Conservation (phyloP, 2,888 invertebrate species). For the Incurvaria masculella region DNA sequence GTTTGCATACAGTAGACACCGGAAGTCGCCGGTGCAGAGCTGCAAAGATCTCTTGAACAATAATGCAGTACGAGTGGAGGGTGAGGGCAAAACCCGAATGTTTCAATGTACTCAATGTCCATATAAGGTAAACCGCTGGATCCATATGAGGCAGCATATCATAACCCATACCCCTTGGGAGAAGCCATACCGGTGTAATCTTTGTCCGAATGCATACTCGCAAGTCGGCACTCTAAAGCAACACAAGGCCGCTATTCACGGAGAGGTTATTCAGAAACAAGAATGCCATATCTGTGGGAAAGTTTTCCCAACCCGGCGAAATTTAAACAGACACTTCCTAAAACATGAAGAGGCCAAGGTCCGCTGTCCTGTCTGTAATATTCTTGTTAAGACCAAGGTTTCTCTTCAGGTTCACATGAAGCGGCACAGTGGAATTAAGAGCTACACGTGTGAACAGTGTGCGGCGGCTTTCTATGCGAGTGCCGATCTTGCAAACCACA, state of each 20-base stretch:
- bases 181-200: conserved; percentile 28
- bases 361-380: conserved; percentile 28
- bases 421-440: not conserved
- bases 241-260: conserved; percentile 31
- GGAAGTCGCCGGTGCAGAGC: conserved; percentile 18
- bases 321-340: conserved; percentile 29
- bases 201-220: conserved; percentile 28
- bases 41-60: conserved; percentile 20
- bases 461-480: conserved; percentile 1
- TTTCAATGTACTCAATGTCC: conserved; percentile 30
- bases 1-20: conserved; percentile 25
- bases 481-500: conserved; percentile 3
- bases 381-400: conserved; percentile 19
- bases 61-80: conserved; percentile 23
- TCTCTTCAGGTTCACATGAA: not conserved
- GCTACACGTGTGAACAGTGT: conserved; percentile 1
- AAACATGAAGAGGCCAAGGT: conserved; percentile 21
- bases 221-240: conserved; percentile 29
- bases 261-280: conserved; percentile 24
- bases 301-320: conserved; percentile 26
- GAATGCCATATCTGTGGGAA: conserved; percentile 40
- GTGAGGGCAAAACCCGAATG: conserved; percentile 25
- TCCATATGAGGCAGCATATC: conserved; percentile 29
- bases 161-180: conserved; percentile 29
- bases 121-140: conserved; percentile 26